Conservation (phyloP, 1,140 invertebrate genomes). For the Pseudomyrmex dendroicus region DNA sequence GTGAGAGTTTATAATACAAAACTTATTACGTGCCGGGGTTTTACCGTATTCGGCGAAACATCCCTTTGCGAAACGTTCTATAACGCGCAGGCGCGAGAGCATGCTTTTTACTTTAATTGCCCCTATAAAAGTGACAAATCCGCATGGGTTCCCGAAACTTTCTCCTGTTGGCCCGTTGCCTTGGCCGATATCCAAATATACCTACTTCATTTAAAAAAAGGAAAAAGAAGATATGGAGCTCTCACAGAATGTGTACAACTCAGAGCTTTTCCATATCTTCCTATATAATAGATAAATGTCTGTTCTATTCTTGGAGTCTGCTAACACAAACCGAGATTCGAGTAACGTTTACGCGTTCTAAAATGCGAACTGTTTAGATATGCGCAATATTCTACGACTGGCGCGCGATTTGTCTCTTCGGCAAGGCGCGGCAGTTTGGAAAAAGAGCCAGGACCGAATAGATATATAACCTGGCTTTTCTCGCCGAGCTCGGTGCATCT, state of each 20-base stretch:
- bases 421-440: constrained; percentile 52
- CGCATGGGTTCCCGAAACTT: constrained; percentile 40
- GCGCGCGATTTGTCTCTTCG: constrained; percentile 54
- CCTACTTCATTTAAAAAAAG: constrained; percentile 48
- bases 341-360: constrained; percentile 55
- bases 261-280: neutral
- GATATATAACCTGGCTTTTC: constrained; percentile 53
- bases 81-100: constrained; percentile 7
- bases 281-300: constrained; percentile 58
- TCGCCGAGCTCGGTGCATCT: constrained; percentile 56
- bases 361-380: constrained; percentile 58
- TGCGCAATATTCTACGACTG: constrained; percentile 59
- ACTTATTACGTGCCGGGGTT: constrained; percentile 22
- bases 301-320: neutral
- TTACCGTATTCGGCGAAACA: constrained; percentile 2
- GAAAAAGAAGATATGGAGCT: neutral
- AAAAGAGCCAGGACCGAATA: constrained; percentile 50
- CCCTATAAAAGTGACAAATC: constrained; percentile 61
- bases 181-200: constrained; percentile 58
- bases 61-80: constrained; percentile 19
- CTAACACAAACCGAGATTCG: constrained; percentile 24
- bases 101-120: constrained; percentile 53
- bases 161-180: constrained; percentile 48
- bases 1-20: constrained; percentile 18
- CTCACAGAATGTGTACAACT: too few species aligned